Conservation (phyloP, 2,888 invertebrate genomes). For the Copidosoma aretas region DNA sequence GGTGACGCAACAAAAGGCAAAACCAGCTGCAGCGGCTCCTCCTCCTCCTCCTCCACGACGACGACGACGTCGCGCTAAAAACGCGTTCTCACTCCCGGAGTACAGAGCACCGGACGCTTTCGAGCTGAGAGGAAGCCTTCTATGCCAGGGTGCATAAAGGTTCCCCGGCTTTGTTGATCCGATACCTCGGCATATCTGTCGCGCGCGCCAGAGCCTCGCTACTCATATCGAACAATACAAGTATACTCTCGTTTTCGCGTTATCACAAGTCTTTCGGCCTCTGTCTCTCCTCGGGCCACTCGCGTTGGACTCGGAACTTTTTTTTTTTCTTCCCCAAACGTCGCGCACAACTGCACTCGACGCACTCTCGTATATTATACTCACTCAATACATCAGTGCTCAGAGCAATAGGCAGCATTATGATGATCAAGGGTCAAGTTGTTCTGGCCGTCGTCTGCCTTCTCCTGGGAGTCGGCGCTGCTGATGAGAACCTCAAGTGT, state of each 20-base stretch:
- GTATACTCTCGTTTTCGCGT: not conserved
- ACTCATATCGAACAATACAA: too few relatives aligned
- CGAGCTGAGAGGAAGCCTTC: constrained; percentile 69
- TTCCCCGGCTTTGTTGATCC: constrained; percentile 52
- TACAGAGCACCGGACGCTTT: not conserved
- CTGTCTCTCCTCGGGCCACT: not conserved
- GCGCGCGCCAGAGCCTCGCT: not conserved
- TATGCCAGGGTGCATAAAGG: constrained; percentile 94
- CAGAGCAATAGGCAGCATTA: too few relatives aligned
- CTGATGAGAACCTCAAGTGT: constrained; percentile 68
- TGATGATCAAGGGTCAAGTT: constrained; percentile 49
- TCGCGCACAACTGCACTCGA: too few relatives aligned
- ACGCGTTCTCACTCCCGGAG: not conserved
- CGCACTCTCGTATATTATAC: too few relatives aligned
- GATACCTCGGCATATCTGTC: not conserved
- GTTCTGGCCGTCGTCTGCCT: constrained; percentile 62
- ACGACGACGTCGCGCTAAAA: not conserved
- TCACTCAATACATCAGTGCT: too few relatives aligned
- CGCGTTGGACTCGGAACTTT: too few relatives aligned
- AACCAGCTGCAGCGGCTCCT: too few relatives aligned
- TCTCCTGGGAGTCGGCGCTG: constrained; percentile 63
- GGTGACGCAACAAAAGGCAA: too few relatives aligned
- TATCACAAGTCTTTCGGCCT: too few relatives aligned
- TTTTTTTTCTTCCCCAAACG: too few relatives aligned
- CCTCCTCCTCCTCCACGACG: too few relatives aligned